phyloP scores from a whole-genome alignment of 1,140 invertebrate species.

The Adelges cooleyi region DNA sequence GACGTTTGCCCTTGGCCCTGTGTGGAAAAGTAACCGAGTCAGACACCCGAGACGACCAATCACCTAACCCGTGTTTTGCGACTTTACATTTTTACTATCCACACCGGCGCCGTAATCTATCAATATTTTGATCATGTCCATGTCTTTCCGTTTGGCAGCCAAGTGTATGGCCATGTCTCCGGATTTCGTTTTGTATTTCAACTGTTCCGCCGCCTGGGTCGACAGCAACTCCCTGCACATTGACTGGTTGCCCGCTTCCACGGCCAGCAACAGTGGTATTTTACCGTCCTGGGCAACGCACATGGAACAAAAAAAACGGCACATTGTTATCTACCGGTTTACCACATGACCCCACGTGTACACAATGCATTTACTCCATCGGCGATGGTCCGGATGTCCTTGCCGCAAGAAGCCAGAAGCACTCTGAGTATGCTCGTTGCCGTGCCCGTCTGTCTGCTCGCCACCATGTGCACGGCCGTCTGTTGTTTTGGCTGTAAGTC shows the following conservation, averaged over 20 bases:
- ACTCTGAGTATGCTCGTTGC: conserved; percentile 77
- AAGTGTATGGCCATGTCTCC: conserved; percentile 86
- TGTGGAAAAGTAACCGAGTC: conserved; percentile 14
- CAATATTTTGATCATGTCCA: conserved; percentile 82
- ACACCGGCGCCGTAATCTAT: conserved; percentile 84
- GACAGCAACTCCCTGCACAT: conserved; percentile 82
- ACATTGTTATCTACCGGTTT: not conserved
- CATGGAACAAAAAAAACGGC: no score
- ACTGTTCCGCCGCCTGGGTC: conserved; percentile 66
- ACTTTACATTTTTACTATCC: conserved; percentile 66
- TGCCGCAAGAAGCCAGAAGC: conserved; percentile 68
- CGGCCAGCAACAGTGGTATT: conserved; percentile 81
- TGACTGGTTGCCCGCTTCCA: conserved; percentile 84
- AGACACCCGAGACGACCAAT: no score
- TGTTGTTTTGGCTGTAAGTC: conserved; percentile 52
- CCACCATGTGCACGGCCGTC: conserved; percentile 81
- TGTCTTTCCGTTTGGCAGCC: conserved; percentile 73
- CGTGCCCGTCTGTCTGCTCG: conserved; percentile 75
- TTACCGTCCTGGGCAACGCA: conserved; percentile 76
- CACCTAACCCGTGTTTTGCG: not conserved
- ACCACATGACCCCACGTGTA: no score
- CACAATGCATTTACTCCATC: conserved; percentile 72
- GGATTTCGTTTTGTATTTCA: conserved; percentile 57
- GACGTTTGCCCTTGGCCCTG: conserved; percentile 83
- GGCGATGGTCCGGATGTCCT: conserved; percentile 68